A percentile compares a stretch with the other conserved stretches of the same genome.
phyloP scores from a whole-genome alignment of 2,113 vertebrate species.

The Salvelinus sp. region DNA sequence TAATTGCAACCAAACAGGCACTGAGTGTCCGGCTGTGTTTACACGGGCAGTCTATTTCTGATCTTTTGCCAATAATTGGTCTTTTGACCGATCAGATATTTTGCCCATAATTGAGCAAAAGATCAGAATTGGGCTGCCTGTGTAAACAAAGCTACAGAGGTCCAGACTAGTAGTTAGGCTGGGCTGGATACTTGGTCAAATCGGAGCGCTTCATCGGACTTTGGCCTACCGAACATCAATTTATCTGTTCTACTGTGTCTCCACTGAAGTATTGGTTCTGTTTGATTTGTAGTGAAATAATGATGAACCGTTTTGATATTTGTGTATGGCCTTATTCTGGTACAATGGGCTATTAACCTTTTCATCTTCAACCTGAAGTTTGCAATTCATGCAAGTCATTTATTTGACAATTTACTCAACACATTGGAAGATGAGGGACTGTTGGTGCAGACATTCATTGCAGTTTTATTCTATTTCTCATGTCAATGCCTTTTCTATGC shows the following conservation, averaged over 20 bases:
- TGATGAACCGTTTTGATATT: not conserved
- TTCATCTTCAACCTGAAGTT: not conserved
- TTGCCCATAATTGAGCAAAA: too few species aligned
- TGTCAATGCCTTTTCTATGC: too few species aligned
- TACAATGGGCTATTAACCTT: not conserved
- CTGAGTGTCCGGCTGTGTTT: not conserved
- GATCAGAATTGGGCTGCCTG: too few species aligned
- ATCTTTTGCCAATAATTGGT: too few species aligned
- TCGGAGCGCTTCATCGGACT: not conserved
- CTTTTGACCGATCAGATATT: too few species aligned
- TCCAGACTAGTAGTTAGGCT: not conserved
- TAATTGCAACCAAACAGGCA: too few species aligned
- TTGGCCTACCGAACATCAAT: too few species aligned
- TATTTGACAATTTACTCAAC: too few species aligned
- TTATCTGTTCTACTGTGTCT: conserved; percentile 5
- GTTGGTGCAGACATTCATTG: not conserved
- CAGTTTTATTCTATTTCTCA: not conserved
- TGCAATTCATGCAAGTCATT: not conserved
- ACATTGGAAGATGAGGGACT: not conserved
- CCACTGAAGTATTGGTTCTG: conserved; percentile 4
- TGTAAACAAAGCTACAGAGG: not conserved
- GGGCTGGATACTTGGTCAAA: not conserved
- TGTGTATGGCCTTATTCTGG: not conserved
- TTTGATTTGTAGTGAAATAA: not conserved
- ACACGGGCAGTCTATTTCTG: too few species aligned